Conservation (phyloP, 2,888 invertebrate species). For the Amphipoea oculea region DNA sequence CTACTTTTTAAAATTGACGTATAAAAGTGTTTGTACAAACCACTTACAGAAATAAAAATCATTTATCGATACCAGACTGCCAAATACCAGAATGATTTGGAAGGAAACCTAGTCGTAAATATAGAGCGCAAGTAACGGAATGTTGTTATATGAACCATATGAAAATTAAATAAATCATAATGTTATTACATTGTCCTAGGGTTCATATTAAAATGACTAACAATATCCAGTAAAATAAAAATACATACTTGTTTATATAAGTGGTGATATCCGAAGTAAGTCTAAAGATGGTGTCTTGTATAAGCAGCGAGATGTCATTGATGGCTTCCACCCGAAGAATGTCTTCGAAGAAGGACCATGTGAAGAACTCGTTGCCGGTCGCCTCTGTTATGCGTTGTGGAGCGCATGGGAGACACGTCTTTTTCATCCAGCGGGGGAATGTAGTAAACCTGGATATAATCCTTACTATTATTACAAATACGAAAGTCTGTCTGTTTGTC, state of each 20-base stretch:
- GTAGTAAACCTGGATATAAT: conserved; percentile 90
- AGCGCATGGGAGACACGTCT: conserved; percentile 94
- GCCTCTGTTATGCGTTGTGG: conserved; percentile 91
- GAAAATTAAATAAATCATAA: not conserved
- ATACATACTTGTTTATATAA: conserved; percentile 90
- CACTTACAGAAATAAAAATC: too few relatives aligned
- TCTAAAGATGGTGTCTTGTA: conserved; percentile 92
- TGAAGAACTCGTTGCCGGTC: conserved; percentile 89
- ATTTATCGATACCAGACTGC: not conserved
- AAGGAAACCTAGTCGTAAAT: not conserved
- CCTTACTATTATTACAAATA: too few relatives aligned
- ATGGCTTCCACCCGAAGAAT: conserved; percentile 93
- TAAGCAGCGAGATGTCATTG: conserved; percentile 91
- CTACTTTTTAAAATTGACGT: too few relatives aligned
- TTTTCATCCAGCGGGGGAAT: conserved; percentile 96
- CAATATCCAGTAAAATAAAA: not conserved
- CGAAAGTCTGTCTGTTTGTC: too few relatives aligned
- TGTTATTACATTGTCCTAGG: not conserved
- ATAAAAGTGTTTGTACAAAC: too few relatives aligned
- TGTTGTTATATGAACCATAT: not conserved
- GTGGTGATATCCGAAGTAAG: conserved; percentile 92
- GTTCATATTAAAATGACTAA: not conserved
- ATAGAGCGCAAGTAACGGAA: not conserved
- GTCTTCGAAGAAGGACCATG: conserved; percentile 95
- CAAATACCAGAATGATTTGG: not conserved